These are phyloP conservation scores for Isaurus tuberculatus DNA, from an alignment of 92 coral and sea anemone genomes.

Conservation along the genomic window DNA sequence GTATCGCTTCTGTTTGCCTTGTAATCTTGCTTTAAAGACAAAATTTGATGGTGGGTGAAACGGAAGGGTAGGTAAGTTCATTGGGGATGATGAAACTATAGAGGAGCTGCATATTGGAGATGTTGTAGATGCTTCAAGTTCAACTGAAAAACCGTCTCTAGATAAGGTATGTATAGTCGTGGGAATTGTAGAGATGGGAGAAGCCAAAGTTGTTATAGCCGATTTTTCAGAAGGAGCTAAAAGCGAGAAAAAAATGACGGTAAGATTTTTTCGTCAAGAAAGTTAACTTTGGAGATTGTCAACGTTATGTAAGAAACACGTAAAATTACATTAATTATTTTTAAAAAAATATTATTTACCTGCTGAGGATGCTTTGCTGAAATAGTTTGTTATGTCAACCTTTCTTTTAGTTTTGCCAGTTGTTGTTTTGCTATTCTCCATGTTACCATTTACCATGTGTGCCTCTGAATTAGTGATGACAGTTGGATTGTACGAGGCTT, in stretches of 20 bases:
- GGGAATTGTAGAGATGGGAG: slow-evolving; percentile 18
- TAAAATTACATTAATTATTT: neutral
- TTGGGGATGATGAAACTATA: slow-evolving; percentile 14
- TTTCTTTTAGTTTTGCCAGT: slow-evolving; percentile 28
- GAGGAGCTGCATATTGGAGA: slow-evolving; percentile 19
- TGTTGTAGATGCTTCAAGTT: slow-evolving; percentile 16
- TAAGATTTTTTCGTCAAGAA: slow-evolving; percentile 11
- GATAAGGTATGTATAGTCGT: slow-evolving; percentile 16
- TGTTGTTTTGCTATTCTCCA: neutral
- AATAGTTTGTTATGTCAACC: slow-evolving; percentile 25
- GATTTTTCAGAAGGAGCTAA: neutral
- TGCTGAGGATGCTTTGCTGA: slow-evolving; percentile 17
- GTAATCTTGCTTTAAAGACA: neutral
- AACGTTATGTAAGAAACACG: slow-evolving; percentile 13
- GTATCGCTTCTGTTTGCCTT: neutral
- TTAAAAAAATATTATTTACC: neutral
- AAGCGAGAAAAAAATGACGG: neutral
- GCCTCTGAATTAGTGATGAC: neutral
- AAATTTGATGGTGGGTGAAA: slow-evolving; percentile 16
- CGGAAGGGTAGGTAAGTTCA: slow-evolving; percentile 17
- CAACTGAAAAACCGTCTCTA: neutral
- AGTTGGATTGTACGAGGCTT: slow-evolving; percentile 15
- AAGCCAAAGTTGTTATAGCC: neutral
- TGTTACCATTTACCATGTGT: slow-evolving; percentile 19
- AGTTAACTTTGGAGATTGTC: neutral